Base-by-base conservation (phyloP, 2,113 vertebrate species). In the Empidonax alnorum region DNA sequence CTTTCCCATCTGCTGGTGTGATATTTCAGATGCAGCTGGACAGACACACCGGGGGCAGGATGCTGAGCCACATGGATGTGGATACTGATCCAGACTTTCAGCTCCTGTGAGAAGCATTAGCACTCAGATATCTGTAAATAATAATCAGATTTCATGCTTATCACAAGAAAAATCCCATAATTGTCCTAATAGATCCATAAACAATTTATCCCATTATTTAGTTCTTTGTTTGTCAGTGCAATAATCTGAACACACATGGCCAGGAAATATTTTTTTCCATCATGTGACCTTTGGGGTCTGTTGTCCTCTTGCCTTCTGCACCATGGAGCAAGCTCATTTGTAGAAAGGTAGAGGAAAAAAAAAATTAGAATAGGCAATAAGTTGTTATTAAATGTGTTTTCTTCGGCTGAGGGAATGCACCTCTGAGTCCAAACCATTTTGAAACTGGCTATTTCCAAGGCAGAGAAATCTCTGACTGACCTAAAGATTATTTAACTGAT, bases 11-110 rank as follows among this genome's bases (percentile, higher is more conserved):
- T 76, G 74, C 44, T 31, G 16, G 10, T 33, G 39, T 72, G 74
- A 68, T 63, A 33, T 88, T 94, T 92, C 9, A 16, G 78, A 80
- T 79, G 82, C 92, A 94, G 90, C 58, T 94, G 85, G 73, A 67
- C 74, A 63, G 86, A 62, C 37, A 39, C 0, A 6, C 46, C 3
- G 0, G 8, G 16, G 24, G 63, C 73, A 94, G 86, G 65, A 76
- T 4, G 5, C 62, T 78, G 84, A 89, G 61, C 87, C 37, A 63
- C 44, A 33, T 0, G 0, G 37, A 66, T 56, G 53, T 69, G 31
- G 1, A 75, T 13, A 41, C 25, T 30, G 41, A 61, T 65, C 37
- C 82, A 73, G 62, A 33, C 12, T 30, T n/a, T 53, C 71, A 53
- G 67, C 17, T 88, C 58, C 67, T 76, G 13, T 23, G 15, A 58